Base-by-base conservation (phyloP, 2,113 vertebrate species). In the Gambusia affinis region DNA sequence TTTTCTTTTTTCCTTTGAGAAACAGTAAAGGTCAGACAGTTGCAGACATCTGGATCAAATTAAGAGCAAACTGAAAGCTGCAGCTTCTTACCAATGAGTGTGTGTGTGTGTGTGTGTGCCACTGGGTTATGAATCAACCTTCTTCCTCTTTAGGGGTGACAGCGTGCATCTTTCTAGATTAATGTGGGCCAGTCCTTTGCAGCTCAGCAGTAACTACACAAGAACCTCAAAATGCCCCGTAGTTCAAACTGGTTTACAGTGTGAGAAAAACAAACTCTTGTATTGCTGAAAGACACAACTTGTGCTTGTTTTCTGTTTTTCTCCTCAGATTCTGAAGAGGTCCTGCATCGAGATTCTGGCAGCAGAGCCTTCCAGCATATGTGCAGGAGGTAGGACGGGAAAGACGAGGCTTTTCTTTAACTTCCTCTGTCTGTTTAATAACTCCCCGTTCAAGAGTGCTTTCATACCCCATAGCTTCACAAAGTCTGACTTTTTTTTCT, bases 261-360 rank as follows among this genome's bases (percentile, higher is more conserved):
- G 7, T 17, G 5, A 67, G 19, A 39, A 33, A 14, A 57, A 31
- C 24, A n/a, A 17, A 47, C 24, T 65, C 39, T 31, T 28, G 44
- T 42, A 5, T 57, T n/a, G 3, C 24, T 8, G 28, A 28, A 28
- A 27, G 1, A 60, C 72, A 44, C 8, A 61, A 14, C 54, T 17
- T 2, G 24, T 35, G 15, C 14, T 37, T n/a, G 28, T 68, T 69
- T 27, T 80, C 74, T 83, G n/a, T 35, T 76, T 44, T 8, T 77
- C 71, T 79, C 83, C 76, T 67, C 78, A 99, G 98, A 99, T 99
- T 84, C 84, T 99, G 74, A 98, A 97, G 93, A 99, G 96, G 78
- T 99, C 98, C 29, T 99, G 98, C 31, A 99, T 98, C 5, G 98
- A 99, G 92, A 99, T 99, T 85, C 93, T 99, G 84, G 97, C 97